These are phyloP conservation scores for Eulemur coronatus DNA, from an alignment of 2,797 vertebrate genomes.

Conservation along the genomic window DNA sequence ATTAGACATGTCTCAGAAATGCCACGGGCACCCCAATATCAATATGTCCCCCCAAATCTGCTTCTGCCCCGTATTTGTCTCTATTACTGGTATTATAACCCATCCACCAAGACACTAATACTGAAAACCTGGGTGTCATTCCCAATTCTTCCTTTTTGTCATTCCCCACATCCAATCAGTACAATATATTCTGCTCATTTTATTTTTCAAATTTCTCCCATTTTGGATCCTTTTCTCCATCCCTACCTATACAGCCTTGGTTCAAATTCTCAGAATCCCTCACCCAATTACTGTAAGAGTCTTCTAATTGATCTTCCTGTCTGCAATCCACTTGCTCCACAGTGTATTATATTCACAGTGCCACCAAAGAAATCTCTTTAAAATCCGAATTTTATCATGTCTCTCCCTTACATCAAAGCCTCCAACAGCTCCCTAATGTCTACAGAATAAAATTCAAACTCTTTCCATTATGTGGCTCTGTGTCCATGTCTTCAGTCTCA, in stretches of 20 bases:
- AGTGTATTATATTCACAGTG: not conserved
- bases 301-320: not conserved
- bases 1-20: constrained; percentile 26
- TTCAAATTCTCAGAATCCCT: not conserved
- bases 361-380: not conserved
- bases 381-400: constrained; percentile 5
- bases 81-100: not conserved
- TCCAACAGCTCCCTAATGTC: not conserved
- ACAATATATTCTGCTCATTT: not conserved
- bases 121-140: not conserved
- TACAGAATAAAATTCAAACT: not conserved
- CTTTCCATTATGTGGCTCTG: not conserved
- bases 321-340: not conserved
- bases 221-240: not conserved
- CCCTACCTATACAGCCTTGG: not conserved
- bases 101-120: not conserved
- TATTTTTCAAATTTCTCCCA: not conserved
- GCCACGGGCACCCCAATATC: not conserved
- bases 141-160: not conserved
- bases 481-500: not conserved
- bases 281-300: not conserved
- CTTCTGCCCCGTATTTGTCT: not conserved
- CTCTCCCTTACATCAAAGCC: constrained; percentile 22
- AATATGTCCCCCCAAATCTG: not conserved
- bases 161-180: not conserved